These are phyloP conservation scores for Enteromius unitaeniatus DNA, from an alignment of 2,797 vertebrate species.

Conservation along the genomic window DNA sequence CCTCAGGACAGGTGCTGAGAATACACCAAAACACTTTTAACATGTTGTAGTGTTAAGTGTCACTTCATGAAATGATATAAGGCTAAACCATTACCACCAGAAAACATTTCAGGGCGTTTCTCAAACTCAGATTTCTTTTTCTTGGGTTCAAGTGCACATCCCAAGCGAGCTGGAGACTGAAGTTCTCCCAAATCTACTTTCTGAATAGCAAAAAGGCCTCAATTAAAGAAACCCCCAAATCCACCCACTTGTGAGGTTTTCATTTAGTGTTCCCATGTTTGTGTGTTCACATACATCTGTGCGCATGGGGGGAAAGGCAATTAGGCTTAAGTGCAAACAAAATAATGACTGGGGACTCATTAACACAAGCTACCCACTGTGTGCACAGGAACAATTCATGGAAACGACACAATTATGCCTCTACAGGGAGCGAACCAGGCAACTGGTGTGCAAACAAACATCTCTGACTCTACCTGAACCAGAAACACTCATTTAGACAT, in stretches of 20 bases:
- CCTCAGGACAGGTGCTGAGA: background rate
- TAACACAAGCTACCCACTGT: conserved; percentile 54
- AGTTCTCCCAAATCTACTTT: background rate
- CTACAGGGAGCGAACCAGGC: conserved; percentile 41
- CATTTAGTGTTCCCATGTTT: conserved; percentile 49
- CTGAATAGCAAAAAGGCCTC: conserved; percentile 13
- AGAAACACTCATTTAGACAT: conserved; percentile 12
- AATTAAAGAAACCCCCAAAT: conserved; percentile 26
- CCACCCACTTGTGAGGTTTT: conserved; percentile 10
- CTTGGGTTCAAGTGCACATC: background rate
- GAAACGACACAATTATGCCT: conserved; percentile 55
- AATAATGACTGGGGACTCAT: conserved; percentile 61
- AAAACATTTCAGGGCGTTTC: background rate
- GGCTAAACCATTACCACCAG: background rate
- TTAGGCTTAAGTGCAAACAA: conserved; percentile 49
- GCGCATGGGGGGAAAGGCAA: conserved; percentile 39
- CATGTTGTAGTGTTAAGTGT: background rate
- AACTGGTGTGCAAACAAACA: conserved; percentile 48
- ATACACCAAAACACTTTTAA: background rate
- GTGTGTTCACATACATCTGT: conserved; percentile 44
- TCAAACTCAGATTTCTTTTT: background rate
- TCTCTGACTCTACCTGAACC: conserved; percentile 18
- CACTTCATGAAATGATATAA: background rate
- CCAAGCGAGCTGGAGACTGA: background rate
- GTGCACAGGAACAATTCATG: conserved; percentile 48